These are phyloP conservation scores for Guaruba guarouba DNA, from an alignment of 2,113 vertebrate species.

Conservation along the genomic window DNA sequence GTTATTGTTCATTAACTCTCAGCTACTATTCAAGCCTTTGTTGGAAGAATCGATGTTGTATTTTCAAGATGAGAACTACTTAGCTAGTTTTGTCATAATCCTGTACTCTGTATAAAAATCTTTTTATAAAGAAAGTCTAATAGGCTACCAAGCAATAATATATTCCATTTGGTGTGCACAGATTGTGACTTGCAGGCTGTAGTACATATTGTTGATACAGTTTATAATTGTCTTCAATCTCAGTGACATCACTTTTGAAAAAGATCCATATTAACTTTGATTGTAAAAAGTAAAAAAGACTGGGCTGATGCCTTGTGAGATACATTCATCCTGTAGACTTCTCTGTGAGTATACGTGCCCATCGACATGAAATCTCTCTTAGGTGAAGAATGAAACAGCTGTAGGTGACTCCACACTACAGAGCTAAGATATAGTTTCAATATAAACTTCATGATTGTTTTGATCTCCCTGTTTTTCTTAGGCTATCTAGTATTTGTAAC, in stretches of 20 bases:
- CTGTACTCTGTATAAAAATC: constrained; percentile 71
- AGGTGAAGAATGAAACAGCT: constrained; percentile 23
- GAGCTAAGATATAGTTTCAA: constrained; percentile 31
- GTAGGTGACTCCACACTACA: constrained; percentile 45
- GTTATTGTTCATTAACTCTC: constrained; percentile 57
- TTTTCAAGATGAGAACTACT: constrained; percentile 66
- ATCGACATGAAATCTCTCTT: background rate
- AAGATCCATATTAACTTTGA: constrained; percentile 37
- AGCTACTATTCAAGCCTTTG: constrained; percentile 62
- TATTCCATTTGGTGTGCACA: constrained; percentile 66
- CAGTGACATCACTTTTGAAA: constrained; percentile 43
- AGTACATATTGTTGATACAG: constrained; percentile 64
- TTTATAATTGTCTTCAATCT: constrained; percentile 64
- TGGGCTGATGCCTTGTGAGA: constrained; percentile 36
- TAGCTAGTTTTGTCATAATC: constrained; percentile 72
- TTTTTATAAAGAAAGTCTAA: constrained; percentile 74
- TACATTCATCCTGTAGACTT: constrained; percentile 32
- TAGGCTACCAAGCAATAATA: constrained; percentile 76
- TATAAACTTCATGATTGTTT: constrained; percentile 63
- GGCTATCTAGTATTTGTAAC: constrained; percentile 51
- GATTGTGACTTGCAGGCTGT: constrained; percentile 64
- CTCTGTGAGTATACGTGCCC: constrained; percentile 35
- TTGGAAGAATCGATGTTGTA: constrained; percentile 68
- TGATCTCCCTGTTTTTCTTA: constrained; percentile 61
- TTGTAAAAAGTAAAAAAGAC: background rate